These are phyloP conservation scores for Craterocephalus amniculus DNA, from an alignment of 2,797 vertebrate species.

Conservation along the genomic window DNA sequence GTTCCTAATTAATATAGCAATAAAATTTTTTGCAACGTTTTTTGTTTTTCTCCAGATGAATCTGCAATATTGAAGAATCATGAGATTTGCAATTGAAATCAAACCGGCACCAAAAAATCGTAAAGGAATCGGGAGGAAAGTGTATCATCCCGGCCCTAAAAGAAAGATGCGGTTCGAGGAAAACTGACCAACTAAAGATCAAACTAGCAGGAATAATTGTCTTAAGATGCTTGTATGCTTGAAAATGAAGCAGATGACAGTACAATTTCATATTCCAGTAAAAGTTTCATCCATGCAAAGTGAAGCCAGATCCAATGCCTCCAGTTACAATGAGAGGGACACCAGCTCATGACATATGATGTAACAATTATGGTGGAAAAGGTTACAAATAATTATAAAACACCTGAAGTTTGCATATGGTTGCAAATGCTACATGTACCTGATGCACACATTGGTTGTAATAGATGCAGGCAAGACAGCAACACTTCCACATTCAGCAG, in stretches of 20 bases:
- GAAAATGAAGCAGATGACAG: neutral
- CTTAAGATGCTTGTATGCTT: slow-evolving; percentile 4
- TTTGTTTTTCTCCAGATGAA: too few relatives aligned
- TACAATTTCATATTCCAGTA: neutral
- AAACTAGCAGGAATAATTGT: neutral
- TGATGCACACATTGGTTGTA: slow-evolving; percentile 2
- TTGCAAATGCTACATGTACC: slow-evolving; percentile 23
- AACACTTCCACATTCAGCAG: neutral
- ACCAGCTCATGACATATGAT: neutral
- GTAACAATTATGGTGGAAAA: neutral
- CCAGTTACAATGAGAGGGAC: neutral
- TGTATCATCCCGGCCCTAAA: too few relatives aligned
- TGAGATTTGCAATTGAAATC: too few relatives aligned
- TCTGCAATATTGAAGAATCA: too few relatives aligned
- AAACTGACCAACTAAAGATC: slow-evolving; percentile 3
- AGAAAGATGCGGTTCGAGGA: slow-evolving; percentile 5
- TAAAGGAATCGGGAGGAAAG: too few relatives aligned
- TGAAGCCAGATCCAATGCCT: neutral
- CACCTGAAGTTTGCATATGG: neutral
- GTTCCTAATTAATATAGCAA: too few relatives aligned
- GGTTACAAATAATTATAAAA: neutral
- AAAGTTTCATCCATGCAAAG: neutral
- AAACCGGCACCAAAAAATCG: too few relatives aligned
- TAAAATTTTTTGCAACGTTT: too few relatives aligned
- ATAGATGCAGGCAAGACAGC: slow-evolving; percentile 16